Conservation (phyloP, 2,113 vertebrate genomes). For the Turdus rufiventris region DNA sequence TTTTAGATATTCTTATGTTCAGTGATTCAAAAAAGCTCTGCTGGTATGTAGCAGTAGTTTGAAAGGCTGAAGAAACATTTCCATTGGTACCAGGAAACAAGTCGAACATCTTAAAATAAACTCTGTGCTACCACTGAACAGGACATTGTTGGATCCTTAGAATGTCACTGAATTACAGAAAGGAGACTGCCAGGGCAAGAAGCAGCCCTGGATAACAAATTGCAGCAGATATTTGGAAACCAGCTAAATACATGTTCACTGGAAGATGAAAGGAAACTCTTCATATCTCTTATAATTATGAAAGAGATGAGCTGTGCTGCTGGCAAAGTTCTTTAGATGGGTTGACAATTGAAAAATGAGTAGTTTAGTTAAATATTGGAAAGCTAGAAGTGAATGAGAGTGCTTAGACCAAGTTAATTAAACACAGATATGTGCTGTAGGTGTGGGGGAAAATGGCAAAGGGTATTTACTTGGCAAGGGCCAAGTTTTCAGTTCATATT, state of each 20-base stretch:
- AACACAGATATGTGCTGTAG: not conserved
- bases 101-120: not conserved
- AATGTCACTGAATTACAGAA: not conserved
- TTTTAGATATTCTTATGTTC: not conserved
- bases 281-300: constrained; percentile 22
- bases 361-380: constrained; percentile 6
- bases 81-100: not conserved
- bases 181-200: not conserved
- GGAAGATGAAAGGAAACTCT: constrained; percentile 26
- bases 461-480: not conserved
- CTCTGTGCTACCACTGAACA: not conserved
- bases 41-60: not conserved
- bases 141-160: not conserved
- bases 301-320: constrained; percentile 23
- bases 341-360: constrained; percentile 22
- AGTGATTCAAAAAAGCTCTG: not conserved
- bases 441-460: not conserved
- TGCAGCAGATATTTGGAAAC: constrained; percentile 31
- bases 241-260: not conserved
- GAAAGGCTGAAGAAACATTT: not conserved
- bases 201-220: constrained; percentile 34
- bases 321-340: constrained; percentile 26
- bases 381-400: not conserved
- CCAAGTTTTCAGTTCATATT: not conserved
- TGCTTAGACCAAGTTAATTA: not conserved